Base-by-base conservation (phyloP, 2,888 invertebrate genomes). In the Meteorus cinctellus region DNA sequence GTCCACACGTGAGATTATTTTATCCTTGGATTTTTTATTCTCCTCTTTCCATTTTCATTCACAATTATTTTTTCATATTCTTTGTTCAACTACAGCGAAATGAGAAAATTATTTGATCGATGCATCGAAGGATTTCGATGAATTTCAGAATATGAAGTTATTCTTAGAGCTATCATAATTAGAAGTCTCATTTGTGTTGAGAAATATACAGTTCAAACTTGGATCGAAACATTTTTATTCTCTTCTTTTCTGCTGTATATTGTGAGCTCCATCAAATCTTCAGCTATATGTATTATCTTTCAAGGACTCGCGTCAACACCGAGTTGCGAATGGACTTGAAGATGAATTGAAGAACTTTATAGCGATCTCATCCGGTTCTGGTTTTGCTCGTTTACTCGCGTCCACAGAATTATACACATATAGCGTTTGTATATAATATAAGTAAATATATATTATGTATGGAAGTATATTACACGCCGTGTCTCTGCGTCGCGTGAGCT, bases 261-360 rank as follows among this genome's bases (percentile, higher is more conserved):
- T 62, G 31, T 41, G 41, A 48, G 4, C 41, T 12, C 48, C 16
- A 55, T 55, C 55, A 19, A 55, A 55, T 55, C 55, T 19, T 55
- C 55, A 55, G 19, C 5, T 19, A 19, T 34, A 34, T 34, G 41
- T 55, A 55, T 55, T 55, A 19, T 29, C 16, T 24, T 45, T 29
- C 48, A 72, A 72, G 71, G 62, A 19, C 71, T 72, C 34, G 59
- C 41, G 70, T 62, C 65, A 51, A 55, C 63, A 48, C 48, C 34
- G 63, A 63, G 24, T 63, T 63, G 51, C 65, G 65, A 72, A 55
- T 55, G 55, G 55, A 55, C 55, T 19, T 24, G 6, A 8, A 55
- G 19, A 55, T 55, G 55, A 24, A 55, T 55, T 48, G 63, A 67
- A 73, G 74, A 74, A 74, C 74, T 74, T 74, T 74, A 74, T 59